Base-by-base conservation (phyloP, 2,113 vertebrate genomes). In the Nothoprocta pentlandii region DNA sequence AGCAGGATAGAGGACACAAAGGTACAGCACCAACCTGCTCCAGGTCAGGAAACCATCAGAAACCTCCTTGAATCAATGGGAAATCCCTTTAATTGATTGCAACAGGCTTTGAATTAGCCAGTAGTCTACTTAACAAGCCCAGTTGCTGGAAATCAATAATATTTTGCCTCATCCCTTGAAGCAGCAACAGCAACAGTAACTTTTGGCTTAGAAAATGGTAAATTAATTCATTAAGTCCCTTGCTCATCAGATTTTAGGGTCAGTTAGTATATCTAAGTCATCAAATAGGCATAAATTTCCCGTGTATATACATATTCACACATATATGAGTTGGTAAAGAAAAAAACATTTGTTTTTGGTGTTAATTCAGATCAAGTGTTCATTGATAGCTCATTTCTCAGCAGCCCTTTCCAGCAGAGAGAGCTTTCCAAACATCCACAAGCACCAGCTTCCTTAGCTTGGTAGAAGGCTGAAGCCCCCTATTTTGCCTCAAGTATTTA, bases 351-450 rank as follows among this genome's bases (percentile, higher is more conserved):
- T 84, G 58, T 91, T 90, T 64, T 59, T 85, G 92, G 36, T 66
- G 76, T 90, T 93, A 90, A 94, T 51, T 93, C 86, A 89, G 86
- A 87, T 74, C 53, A 95, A 96, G 76, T 95, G 95, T 82, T 92
- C 90, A 94, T 92, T 89, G 80, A 92, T 88, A 95, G 10, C 66
- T 81, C 69, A 64, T 86, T 91, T 93, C 69, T 94, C 64, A 95
- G 80, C 74, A 94, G 85, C 80, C 77, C 49, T 92, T 70, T 81
- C 88, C 86, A 83, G 82, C 82, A 94, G 80, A 84, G 85, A 90
- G 15, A 79, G 39, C 25, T 87, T 79, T 61, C 76, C 44, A 53
- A 53, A 90, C 3, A 12, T 62, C 74, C 80, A 25, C 15, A 51
- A 39, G 5, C 70, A 36, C 15, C 39, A 92, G 15, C 47, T 59